These are phyloP conservation scores for Micropoecilia bifurca DNA, from an alignment of 2,797 vertebrate species.

Conservation along the genomic window DNA sequence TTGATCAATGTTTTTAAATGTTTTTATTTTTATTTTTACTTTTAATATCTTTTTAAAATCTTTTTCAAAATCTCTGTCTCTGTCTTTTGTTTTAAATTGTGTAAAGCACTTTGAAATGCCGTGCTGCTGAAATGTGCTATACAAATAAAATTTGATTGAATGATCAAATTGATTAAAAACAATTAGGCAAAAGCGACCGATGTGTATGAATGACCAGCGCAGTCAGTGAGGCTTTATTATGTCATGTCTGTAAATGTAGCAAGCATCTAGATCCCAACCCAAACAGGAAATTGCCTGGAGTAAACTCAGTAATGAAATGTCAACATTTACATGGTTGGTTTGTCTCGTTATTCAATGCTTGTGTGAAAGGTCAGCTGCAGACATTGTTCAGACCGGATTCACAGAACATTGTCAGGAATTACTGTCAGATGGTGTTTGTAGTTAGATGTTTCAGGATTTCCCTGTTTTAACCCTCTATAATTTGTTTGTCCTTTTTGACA, in stretches of 20 bases:
- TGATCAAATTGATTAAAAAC: too few relatives aligned
- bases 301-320: not conserved
- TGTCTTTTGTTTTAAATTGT: too few relatives aligned
- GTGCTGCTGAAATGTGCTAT: too few relatives aligned
- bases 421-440: not conserved
- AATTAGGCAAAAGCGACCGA: not conserved
- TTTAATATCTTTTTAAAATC: too few relatives aligned
- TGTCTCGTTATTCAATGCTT: not conserved
- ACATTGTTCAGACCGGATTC: not conserved
- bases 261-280: not conserved
- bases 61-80: too few relatives aligned
- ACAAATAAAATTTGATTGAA: too few relatives aligned
- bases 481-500: not conserved
- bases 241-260: not conserved
- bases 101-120: too few relatives aligned
- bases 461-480: too few relatives aligned
- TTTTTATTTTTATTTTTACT: too few relatives aligned
- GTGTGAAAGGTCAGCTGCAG: not conserved
- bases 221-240: not conserved
- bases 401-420: not conserved
- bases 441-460: not conserved
- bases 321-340: not conserved
- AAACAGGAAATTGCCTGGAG: constrained; percentile 1
- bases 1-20: too few relatives aligned
- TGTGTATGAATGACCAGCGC: not conserved